Conservation (phyloP, 23 tunicate species). For the Ascidia mentula region DNA sequence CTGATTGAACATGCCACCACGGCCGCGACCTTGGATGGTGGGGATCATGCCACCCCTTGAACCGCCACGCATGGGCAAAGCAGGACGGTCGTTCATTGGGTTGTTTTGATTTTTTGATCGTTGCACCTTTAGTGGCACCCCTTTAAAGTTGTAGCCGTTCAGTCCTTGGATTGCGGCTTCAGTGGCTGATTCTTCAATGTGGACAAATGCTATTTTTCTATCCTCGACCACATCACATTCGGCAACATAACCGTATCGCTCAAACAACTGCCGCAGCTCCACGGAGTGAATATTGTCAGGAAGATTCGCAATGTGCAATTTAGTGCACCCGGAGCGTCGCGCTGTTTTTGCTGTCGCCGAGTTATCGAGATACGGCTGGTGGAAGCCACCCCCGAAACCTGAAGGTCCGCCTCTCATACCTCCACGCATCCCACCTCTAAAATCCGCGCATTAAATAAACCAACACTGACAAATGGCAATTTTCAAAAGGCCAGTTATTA, state of each 20-base stretch:
- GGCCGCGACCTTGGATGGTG: constrained; percentile 23
- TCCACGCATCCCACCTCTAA: constrained; percentile 46
- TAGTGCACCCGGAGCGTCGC: constrained; percentile 90
- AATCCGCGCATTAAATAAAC: too few species aligned
- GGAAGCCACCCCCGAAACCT: constrained; percentile 33
- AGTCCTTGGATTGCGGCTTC: constrained; percentile 88
- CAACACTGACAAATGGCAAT: too few species aligned
- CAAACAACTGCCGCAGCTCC: constrained; percentile 76
- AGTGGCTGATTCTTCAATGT: constrained; percentile 78
- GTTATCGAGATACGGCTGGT: constrained; percentile 40
- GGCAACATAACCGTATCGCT: constrained; percentile 94
- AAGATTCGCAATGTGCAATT: constrained; percentile 82
- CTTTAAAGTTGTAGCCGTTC: constrained; percentile 63
- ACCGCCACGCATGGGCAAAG: constrained; percentile 41
- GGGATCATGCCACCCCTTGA: constrained; percentile 33
- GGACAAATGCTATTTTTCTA: constrained; percentile 91
- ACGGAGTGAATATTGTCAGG: constrained; percentile 65
- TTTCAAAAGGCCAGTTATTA: too few species aligned
- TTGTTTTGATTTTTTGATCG: constrained; percentile 74
- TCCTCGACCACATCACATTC: constrained; percentile 96
- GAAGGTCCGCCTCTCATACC: constrained; percentile 25
- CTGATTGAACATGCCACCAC: constrained; percentile 13
- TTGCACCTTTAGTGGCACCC: constrained; percentile 72
- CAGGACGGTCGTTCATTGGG: constrained; percentile 1
- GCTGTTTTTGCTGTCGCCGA: constrained; percentile 81